A percentile compares a stretch with the other conserved stretches of the same genome.
Evolutionary conservation across 2,888 invertebrate genomes (phyloP).

Genomic region (Xestia ashworthii): DNA sequence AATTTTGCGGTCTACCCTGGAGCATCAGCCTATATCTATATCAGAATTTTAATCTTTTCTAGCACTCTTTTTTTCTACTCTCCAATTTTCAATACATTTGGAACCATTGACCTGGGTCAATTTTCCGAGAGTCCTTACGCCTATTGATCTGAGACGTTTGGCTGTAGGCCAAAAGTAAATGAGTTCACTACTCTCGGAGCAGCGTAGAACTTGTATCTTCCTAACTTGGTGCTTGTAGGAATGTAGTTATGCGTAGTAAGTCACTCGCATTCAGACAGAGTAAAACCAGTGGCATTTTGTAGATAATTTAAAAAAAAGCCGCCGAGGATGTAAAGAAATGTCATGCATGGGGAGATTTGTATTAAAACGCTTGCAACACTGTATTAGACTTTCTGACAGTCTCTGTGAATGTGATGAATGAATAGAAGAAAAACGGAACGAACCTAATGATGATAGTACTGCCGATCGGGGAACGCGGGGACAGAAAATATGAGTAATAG

Average conservation of each 20-base stretch:
- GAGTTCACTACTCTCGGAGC: not conserved
- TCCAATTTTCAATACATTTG: too few species aligned
- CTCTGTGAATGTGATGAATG: constrained; percentile 51
- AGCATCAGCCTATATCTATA: too few species aligned
- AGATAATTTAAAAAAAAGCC: not conserved
- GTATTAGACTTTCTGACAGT: not conserved
- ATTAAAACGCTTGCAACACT: constrained; percentile 39
- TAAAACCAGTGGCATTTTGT: not conserved
- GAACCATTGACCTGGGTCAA: not conserved
- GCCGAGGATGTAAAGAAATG: too few species aligned
- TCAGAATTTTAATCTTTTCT: not conserved
- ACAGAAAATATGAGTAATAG: constrained; percentile 24
- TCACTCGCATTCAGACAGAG: not conserved
- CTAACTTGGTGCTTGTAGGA: not conserved
- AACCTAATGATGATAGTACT: constrained; percentile 51
- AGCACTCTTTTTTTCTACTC: not conserved
- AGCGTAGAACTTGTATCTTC: not conserved
- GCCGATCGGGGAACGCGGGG: constrained; percentile 40
- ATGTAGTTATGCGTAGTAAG: not conserved
- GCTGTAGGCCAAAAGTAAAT: constrained; percentile 15
- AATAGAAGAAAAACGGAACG: constrained; percentile 45
- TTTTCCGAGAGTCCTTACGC: not conserved
- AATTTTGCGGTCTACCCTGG: too few species aligned
- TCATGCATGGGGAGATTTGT: constrained; percentile 9
- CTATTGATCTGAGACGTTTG: constrained; percentile 30